Base-by-base conservation (phyloP, 2,797 vertebrate species). In the Micropoecilia bifurca region DNA sequence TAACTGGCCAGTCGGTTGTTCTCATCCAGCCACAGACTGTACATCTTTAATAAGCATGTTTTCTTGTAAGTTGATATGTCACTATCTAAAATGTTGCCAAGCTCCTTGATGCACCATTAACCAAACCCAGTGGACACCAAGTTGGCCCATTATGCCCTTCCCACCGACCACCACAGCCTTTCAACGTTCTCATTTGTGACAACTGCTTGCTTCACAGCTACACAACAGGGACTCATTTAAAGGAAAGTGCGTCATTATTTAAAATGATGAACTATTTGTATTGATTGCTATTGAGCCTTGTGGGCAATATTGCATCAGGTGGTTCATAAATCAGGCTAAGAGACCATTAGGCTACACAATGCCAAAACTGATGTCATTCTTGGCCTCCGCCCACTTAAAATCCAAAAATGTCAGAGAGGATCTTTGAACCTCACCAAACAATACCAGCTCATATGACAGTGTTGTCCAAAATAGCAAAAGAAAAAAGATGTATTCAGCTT, bases 341-440 rank as follows among this genome's bases (percentile, higher is more conserved):
- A 86, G 87, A 74, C 85, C 61, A 71, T 91, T 89, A 85, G 76
- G 63, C 73, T 69, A 30, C 77, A 75, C 55, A 25, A 75, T 50
- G 76, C 80, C 77, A 82, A 75, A 74, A 72, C 75, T 91, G 86
- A 90, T 85, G 85, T 93, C 86, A 93, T 80, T n/a, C 69, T 77
- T 71, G 83, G 74, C 77, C 61, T 73, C 73, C 73, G 57, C 25
- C 79, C 78, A 83, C 36, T 30, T 72, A 33, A 45, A 30, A 80
- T 71, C 68, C 75, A 47, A 28, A 81, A 66, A 83, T 5, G 41
- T 82, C 78, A 72, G 36, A 30, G 12, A 33, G 12, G 47, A 41
- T 55, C 68, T 69, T 45, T 69, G 39, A n/a, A 43, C 66, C 10
- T 71, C n/a, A 16, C 68, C 25, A 71, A 46, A 45, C 68, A 71